Evolutionary conservation across 2,888 invertebrate species (phyloP).

Genomic region (Leptopterna dolabrata): DNA sequence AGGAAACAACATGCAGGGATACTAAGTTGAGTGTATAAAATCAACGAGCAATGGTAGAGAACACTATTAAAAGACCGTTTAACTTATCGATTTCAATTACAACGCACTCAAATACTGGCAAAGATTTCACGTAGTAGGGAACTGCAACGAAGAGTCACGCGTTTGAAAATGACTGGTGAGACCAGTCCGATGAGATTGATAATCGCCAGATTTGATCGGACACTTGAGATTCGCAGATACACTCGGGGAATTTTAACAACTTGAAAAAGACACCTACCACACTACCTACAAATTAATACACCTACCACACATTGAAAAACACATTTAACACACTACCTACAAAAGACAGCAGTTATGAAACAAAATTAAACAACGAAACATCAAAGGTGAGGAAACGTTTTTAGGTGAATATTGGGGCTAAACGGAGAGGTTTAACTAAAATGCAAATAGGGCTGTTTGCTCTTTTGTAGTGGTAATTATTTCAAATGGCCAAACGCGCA

Average conservation of each 20-base stretch:
- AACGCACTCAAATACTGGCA: no score
- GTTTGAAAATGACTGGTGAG: not conserved
- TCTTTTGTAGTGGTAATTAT: not conserved
- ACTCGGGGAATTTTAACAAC: not conserved
- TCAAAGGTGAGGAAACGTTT: not conserved
- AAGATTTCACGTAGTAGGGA: no score
- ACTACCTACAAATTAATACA: no score
- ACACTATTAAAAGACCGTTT: no score
- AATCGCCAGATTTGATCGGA: not conserved
- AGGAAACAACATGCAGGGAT: not conserved
- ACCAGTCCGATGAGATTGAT: not conserved
- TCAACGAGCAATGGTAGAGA: no score
- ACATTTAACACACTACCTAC: no score
- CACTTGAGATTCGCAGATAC: not conserved
- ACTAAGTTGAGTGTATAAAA: not conserved
- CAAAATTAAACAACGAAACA: no score
- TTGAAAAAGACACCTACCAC: no score
- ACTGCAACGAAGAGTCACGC: no score
- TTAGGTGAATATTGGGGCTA: not conserved
- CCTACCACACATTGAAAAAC: no score
- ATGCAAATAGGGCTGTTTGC: not conserved
- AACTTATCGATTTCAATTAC: no score
- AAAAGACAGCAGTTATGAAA: no score
- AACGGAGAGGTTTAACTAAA: not conserved
- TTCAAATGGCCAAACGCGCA: not conserved